Base-by-base conservation (phyloP, 37 sponge, comb jelly and placozoan genomes). In the Agelas oroides region DNA sequence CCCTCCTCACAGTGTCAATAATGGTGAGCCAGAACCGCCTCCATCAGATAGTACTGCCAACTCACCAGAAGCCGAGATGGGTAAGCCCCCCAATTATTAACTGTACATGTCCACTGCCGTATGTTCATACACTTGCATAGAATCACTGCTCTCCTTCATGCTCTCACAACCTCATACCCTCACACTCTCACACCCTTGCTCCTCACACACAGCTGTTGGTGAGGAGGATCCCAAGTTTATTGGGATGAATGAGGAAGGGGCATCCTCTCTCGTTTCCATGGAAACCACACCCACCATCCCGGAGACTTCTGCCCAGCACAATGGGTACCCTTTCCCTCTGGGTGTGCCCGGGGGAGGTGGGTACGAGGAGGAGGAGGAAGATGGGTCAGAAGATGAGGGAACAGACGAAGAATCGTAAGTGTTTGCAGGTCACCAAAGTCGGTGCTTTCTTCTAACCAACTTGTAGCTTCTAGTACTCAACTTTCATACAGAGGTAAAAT, bases 51-150 rank as follows among this genome's bases (percentile, higher is more conserved):
- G 40, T 34, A 36, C 0, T 21, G 30, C n/a, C 72, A 82, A n/a
- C 62, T 72, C 83, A 8, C 83, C 83, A 23, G 83, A 69, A 28
- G 67, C 24, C 27, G 81, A 80, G 13, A 80, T 80, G 81, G 81
- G 81, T 80, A 54, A 80, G 81, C 46, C 46, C 46, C 46, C 12
- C 37, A 38, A 1, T 81, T n/a, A 27, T 27, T 40, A 72, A 18
- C 73, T 17, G 2, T 20, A 15, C 73, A 72, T 2, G 33, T 27
- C 31, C 68, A 34, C 33, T 18, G 27, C 19, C 8, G 12, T 27
- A 35, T 64, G 6, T 64, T 64, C 12, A 64, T 21, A 46, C 8
- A 8, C 8, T 46, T 46, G 46, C 46, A 46, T 61, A 6, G 27
- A 27, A 61, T 27, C 25, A 61, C n/a, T 61, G 25, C 15, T 19